Conservation (phyloP, 2,888 invertebrate species). For the Arctia plantaginis region DNA sequence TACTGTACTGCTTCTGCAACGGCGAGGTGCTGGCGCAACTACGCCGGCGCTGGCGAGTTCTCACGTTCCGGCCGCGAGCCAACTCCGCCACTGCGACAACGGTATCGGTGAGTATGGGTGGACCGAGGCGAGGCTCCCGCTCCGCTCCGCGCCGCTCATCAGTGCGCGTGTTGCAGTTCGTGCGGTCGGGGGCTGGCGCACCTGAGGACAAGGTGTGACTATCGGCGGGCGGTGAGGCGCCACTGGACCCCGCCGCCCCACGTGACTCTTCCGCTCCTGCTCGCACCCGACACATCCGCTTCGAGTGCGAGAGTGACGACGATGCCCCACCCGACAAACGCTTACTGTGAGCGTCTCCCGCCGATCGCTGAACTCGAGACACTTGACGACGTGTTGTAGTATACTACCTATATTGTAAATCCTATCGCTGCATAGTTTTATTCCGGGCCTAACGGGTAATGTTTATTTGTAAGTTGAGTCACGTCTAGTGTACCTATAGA, state of each 20-base stretch:
- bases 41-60: constrained; percentile 94
- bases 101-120: constrained; percentile 91
- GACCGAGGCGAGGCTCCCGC: constrained; percentile 30
- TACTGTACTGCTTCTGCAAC: constrained; percentile 97
- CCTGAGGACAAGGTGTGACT: constrained; percentile 95
- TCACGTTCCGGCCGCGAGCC: constrained; percentile 92
- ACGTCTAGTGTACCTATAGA: neutral
- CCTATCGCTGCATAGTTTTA: constrained; percentile 20
- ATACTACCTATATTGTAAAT: constrained; percentile 11
- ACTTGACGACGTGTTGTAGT: constrained; percentile 5
- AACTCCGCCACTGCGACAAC: constrained; percentile 95
- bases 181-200: constrained; percentile 90
- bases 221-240: constrained; percentile 80
- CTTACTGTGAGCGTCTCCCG: constrained; percentile 61
- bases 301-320: constrained; percentile 81
- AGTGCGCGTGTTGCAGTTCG: constrained; percentile 88
- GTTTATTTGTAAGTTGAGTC: constrained; percentile 3
- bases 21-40: constrained; percentile 97
- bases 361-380: constrained; percentile 19
- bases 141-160: constrained; percentile 33
- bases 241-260: constrained; percentile 33
- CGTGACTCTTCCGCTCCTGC: constrained; percentile 32
- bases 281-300: constrained; percentile 72
- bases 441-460: constrained; percentile 23
- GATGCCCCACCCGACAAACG: constrained; percentile 73